Conservation (phyloP, 2,888 invertebrate species). For the Oscheius sp. region DNA sequence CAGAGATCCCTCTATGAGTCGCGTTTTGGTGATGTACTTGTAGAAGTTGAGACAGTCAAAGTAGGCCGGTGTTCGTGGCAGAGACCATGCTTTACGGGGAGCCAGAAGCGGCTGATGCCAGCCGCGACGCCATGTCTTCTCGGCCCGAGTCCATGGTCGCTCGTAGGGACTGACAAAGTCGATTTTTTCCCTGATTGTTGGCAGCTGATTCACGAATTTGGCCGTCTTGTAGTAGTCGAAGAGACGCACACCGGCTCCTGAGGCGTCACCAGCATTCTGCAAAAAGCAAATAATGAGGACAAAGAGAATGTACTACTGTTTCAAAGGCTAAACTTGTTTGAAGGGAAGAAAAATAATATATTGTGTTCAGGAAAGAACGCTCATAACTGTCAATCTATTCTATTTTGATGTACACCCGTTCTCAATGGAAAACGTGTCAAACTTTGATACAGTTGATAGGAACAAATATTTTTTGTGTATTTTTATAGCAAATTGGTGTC, state of each 20-base stretch:
- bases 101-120: slow-evolving; percentile 60
- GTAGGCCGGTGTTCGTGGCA: slow-evolving; percentile 64
- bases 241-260: slow-evolving; percentile 63
- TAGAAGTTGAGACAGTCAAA: slow-evolving; percentile 67
- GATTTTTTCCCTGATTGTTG: slow-evolving; percentile 66
- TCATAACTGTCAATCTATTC: no score
- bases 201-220: slow-evolving; percentile 61
- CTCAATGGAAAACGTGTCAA: no score
- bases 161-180: slow-evolving; percentile 71
- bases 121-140: slow-evolving; percentile 64
- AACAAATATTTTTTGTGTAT: no score
- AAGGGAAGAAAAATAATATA: no score
- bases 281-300: not conserved
- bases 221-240: slow-evolving; percentile 71
- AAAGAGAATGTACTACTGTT: not conserved
- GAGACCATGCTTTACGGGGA: slow-evolving; percentile 67
- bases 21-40: slow-evolving; percentile 69
- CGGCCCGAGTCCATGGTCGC: slow-evolving; percentile 64
- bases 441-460: no score
- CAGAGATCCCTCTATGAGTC: slow-evolving; percentile 51
- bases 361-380: not conserved
- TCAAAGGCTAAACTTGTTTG: no score
- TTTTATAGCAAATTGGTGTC: no score
- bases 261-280: slow-evolving; percentile 58
- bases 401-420: no score